Conservation (phyloP, 2,797 vertebrate species). For the Chrysocyon brachyurus region DNA sequence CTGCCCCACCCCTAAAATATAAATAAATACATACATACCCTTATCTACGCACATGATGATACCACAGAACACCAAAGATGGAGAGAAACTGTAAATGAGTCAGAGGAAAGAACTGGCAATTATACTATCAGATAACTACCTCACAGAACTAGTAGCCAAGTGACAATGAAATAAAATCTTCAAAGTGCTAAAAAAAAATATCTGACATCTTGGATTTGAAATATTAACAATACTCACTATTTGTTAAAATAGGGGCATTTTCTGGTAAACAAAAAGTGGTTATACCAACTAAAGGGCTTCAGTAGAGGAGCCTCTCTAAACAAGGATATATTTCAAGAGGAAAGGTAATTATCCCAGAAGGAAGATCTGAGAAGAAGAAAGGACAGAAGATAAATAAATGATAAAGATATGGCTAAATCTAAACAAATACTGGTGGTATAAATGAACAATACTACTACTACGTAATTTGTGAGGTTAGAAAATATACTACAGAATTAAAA, state of each 20-base stretch:
- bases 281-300: background rate
- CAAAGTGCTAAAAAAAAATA: background rate
- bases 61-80: background rate
- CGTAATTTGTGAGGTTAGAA: background rate
- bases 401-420: constrained; percentile 2
- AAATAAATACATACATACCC: background rate
- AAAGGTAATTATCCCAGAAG: background rate
- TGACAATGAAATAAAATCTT: background rate
- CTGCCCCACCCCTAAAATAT: background rate
- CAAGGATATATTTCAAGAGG: background rate
- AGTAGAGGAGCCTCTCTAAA: background rate
- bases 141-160: background rate
- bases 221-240: background rate
- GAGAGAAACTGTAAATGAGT: background rate
- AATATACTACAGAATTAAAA: background rate
- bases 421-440: background rate
- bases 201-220: background rate
- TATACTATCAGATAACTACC: background rate
- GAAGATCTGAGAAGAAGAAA: background rate
- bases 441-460: background rate
- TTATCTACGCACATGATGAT: background rate
- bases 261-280: background rate
- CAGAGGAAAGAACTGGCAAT: background rate
- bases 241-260: background rate
- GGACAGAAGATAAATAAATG: background rate